phyloP scores from a whole-genome alignment of 2,888 invertebrate genomes.

The Strigamia crassipes region DNA sequence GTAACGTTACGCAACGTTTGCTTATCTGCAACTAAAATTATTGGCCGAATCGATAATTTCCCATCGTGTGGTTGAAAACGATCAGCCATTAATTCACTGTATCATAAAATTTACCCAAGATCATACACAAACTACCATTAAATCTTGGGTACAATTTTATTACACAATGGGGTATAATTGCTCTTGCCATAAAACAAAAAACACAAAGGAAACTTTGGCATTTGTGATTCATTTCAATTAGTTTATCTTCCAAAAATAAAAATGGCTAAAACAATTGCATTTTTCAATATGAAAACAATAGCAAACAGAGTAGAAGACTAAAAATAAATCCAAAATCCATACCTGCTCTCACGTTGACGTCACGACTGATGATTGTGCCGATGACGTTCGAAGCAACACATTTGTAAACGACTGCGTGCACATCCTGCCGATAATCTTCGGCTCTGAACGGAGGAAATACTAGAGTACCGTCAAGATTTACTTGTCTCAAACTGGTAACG shows the following conservation, averaged over 20 bases:
- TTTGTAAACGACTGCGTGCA: conserved; percentile 47
- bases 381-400: conserved; percentile 44
- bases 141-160: conserved; percentile 1
- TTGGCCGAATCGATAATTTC: too few species aligned
- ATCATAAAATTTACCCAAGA: background rate
- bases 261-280: background rate
- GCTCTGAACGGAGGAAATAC: conserved; percentile 47
- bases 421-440: conserved; percentile 47
- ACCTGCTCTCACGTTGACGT: conserved; percentile 47
- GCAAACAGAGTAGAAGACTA: background rate
- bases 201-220: background rate
- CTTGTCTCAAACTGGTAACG: conserved; percentile 45
- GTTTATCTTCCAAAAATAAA: too few species aligned
- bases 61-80: too few species aligned
- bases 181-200: background rate
- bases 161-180: background rate
- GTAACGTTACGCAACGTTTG: too few species aligned
- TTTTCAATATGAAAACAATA: background rate
- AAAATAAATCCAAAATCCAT: background rate
- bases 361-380: conserved; percentile 47
- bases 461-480: conserved; percentile 45
- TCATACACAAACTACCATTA: background rate
- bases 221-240: background rate
- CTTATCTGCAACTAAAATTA: too few species aligned
- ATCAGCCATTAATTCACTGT: background rate